phyloP scores from a whole-genome alignment of 2,888 invertebrate species.

The Drosophila paracracens region DNA sequence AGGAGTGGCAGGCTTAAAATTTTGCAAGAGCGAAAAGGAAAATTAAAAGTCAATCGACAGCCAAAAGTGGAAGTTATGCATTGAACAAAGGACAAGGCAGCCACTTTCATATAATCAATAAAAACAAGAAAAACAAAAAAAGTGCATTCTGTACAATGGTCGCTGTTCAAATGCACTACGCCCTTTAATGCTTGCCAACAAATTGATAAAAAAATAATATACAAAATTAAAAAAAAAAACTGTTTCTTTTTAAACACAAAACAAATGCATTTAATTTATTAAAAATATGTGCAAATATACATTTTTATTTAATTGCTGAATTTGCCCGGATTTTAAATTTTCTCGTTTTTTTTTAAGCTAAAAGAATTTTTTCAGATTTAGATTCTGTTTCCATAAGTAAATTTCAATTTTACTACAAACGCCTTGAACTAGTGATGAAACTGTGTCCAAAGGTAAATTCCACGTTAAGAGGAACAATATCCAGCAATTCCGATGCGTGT shows the following conservation, averaged over 20 bases:
- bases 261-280: neutral
- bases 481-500: conserved; percentile 39
- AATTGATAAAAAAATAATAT: too few relatives aligned
- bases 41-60: conserved; percentile 47
- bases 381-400: neutral
- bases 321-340: neutral
- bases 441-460: conserved; percentile 1
- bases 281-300: neutral
- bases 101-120: conserved; percentile 54
- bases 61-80: conserved; percentile 34
- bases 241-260: neutral
- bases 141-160: neutral
- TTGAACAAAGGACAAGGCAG: conserved; percentile 42
- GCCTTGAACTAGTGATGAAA: neutral
- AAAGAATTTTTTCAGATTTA: neutral
- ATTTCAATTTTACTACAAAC: neutral
- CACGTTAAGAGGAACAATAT: conserved; percentile 36
- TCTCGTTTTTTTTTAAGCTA: neutral
- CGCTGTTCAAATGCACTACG: conserved; percentile 25
- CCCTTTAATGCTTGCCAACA: neutral
- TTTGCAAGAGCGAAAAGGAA: conserved; percentile 3
- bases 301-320: neutral
- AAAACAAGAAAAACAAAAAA: conserved; percentile 44
- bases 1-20: conserved; percentile 31
- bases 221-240: neutral